Base-by-base conservation (phyloP, 2,113 vertebrate genomes). In the Azemiops feae region DNA sequence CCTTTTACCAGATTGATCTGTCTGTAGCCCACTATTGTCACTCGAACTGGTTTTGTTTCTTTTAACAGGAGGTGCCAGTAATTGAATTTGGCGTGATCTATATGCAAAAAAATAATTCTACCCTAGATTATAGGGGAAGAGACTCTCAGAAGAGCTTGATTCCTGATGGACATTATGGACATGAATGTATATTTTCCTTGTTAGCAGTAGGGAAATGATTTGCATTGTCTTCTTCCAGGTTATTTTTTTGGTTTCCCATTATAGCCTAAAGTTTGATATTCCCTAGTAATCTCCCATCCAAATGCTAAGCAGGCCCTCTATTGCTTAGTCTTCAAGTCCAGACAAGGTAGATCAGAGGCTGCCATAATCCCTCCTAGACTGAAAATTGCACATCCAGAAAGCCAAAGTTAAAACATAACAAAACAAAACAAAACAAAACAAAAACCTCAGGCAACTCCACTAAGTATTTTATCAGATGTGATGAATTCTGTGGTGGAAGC, bases 311-410 rank as follows among this genome's bases (percentile, higher is more conserved):
- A 43, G 34, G 74, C 7, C 18, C 3, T 3, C 16, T 81, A 43
- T 43, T 43, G 6, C 3, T 81, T 81, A 81, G 34, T 81, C 18
- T 43, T 43, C 6, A 43, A 81, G 34, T 81, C 74, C 74, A 81
- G 74, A 81, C 34, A 39, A 81, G 7, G 34, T 22, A 43, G 18
- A 81, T 34, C 74, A 81, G 18, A 22, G 74, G 34, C 27, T 12
- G 47, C 12, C 27, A 53, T 14, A 52, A 30, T 64, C 89, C 34
- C 6, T 64, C 27, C 54, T 89, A 58, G 60, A 85, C 30, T 93
- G 43, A 87, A 91, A 95, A 45, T 5, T 55, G 52, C 10, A 16
- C 91, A 34, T 96, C 55, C 92, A 7, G 87, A 54, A 93, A 23
- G 14, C 12, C 85, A n/a, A 95, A 87, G 7, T 81, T 69, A 69